Conservation (phyloP, 2,888 invertebrate genomes). For the Callyntrura guangdongensis region DNA sequence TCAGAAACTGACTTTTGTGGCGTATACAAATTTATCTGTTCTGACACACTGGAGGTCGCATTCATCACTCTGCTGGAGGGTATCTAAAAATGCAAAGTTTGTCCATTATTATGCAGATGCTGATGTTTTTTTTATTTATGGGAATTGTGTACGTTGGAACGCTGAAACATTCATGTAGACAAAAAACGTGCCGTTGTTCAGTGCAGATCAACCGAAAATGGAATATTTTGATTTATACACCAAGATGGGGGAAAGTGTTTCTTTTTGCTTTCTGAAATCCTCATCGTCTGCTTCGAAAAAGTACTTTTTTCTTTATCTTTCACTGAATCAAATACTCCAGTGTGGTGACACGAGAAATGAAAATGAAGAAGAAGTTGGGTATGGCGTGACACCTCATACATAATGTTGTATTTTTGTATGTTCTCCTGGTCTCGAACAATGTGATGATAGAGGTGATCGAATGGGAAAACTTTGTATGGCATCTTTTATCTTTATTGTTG, state of each 20-base stretch:
- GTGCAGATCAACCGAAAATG: background rate
- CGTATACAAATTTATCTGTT: background rate
- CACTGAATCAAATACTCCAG: background rate
- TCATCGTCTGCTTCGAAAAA: background rate
- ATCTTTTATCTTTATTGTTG: constrained; percentile 32
- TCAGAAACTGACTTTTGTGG: background rate
- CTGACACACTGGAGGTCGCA: background rate
- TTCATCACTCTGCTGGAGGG: background rate
- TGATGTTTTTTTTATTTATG: no score
- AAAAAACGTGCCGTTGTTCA: background rate
- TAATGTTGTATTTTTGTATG: background rate
- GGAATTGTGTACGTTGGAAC: no score
- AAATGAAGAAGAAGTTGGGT: background rate
- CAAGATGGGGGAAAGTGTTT: background rate
- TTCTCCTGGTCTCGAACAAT: background rate
- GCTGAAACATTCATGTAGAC: no score
- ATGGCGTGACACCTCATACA: background rate
- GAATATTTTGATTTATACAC: background rate
- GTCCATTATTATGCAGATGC: no score
- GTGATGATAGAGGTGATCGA: constrained; percentile 2
- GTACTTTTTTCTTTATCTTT: background rate
- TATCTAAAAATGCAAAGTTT: background rate
- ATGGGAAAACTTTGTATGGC: background rate
- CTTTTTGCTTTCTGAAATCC: background rate
- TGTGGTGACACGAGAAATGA: background rate